Conservation (phyloP, 2,113 vertebrate species). For the Lophura nycthemera region DNA sequence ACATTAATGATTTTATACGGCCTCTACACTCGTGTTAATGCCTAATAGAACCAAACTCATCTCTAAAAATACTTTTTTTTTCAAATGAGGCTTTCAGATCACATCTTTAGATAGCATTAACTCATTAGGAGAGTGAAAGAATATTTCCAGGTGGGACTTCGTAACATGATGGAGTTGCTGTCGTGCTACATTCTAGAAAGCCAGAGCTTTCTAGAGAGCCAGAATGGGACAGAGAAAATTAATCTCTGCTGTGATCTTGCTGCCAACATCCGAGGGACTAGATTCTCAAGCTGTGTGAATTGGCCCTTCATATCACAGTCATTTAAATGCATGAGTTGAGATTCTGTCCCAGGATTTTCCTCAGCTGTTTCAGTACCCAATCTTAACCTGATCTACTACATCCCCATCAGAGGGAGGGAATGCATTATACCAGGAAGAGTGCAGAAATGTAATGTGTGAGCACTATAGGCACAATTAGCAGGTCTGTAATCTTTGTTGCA, state of each 20-base stretch:
- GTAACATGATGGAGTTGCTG: neutral
- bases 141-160: neutral
- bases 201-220: too few species aligned
- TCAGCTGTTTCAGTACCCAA: neutral
- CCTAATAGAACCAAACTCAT: neutral
- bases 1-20: neutral
- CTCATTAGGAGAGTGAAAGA: neutral
- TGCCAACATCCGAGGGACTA: neutral
- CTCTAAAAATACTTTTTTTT: neutral
- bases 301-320: neutral
- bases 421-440: neutral
- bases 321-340: neutral
- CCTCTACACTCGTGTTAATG: neutral
- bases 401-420: neutral
- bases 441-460: rapidly evolving
- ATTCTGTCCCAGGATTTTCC: neutral
- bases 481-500: neutral
- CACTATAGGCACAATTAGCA: neutral
- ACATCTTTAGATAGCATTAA: neutral
- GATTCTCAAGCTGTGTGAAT: neutral
- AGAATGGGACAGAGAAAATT: neutral
- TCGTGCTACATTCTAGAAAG: neutral
- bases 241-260: neutral
- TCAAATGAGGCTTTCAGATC: neutral
- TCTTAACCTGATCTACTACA: neutral